A percentile compares a stretch with the other conserved stretches of the same genome.
These are phyloP conservation scores for Propithecus deckenii DNA, from an alignment of 2,797 vertebrate genomes.

Conservation along the genomic window DNA sequence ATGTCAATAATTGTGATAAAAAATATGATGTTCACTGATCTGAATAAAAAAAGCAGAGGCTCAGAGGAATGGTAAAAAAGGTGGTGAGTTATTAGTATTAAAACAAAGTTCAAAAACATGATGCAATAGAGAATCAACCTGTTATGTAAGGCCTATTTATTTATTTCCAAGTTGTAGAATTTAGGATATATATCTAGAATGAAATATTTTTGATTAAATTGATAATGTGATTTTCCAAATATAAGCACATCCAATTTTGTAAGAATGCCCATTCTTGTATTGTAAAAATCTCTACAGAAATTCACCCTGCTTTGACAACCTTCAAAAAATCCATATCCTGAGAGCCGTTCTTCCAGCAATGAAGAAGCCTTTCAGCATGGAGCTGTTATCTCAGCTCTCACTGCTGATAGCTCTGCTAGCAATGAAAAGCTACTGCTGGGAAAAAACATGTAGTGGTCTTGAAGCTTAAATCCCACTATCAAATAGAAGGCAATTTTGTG, in stretches of 20 bases:
- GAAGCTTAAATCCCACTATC: not conserved
- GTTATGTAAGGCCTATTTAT: not conserved
- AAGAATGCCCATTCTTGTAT: not conserved
- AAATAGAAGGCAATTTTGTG: constrained; percentile 48
- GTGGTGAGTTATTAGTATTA: not conserved
- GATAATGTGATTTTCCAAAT: not conserved
- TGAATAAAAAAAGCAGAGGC: not conserved
- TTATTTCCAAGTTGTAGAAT: not conserved
- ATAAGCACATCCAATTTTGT: not conserved
- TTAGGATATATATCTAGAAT: not conserved
- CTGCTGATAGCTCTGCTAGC: constrained; percentile 14
- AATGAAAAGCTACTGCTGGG: constrained; percentile 15
- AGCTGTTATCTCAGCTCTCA: not conserved
- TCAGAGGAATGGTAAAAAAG: not conserved
- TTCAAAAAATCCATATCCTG: constrained; percentile 34
- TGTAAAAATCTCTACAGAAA: constrained; percentile 23
- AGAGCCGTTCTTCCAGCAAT: not conserved
- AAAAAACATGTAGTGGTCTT: not conserved
- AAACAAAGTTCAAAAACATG: not conserved
- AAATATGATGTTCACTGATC: not conserved
- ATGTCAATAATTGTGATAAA: not conserved
- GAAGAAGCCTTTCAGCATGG: not conserved
- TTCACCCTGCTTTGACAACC: not conserved
- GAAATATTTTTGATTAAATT: not conserved
- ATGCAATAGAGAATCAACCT: not conserved